Conservation (phyloP, 2,797 vertebrate species). For the Tokudaia muenninki region DNA sequence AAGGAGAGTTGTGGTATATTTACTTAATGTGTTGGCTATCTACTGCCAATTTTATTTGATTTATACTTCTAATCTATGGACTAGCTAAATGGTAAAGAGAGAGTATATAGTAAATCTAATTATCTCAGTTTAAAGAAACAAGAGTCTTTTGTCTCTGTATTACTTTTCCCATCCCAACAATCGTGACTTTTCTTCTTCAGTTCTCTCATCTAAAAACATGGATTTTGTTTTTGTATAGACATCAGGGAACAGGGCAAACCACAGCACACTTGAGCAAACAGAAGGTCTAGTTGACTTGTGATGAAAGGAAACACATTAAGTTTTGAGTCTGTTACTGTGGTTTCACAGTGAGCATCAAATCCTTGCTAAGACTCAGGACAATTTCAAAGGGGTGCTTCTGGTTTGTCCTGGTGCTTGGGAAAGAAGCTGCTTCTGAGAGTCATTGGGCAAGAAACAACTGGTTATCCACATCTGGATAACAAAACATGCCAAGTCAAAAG, state of each 20-base stretch:
- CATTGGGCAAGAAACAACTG: conserved; percentile 44
- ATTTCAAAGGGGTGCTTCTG: conserved; percentile 56
- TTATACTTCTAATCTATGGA: not conserved
- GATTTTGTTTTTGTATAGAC: conserved; percentile 68
- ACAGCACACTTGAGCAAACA: conserved; percentile 74
- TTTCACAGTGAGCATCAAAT: conserved; percentile 60
- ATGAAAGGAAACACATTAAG: conserved; percentile 62
- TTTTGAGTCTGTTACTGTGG: conserved; percentile 67
- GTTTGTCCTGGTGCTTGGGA: not conserved
- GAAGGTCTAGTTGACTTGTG: conserved; percentile 37
- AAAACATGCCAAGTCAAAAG: conserved; percentile 53
- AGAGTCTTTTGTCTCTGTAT: not conserved
- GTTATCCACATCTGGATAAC: not conserved
- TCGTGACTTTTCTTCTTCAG: conserved; percentile 65
- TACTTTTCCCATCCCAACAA: not conserved
- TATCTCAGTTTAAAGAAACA: conserved; percentile 37
- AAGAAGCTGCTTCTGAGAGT: conserved; percentile 1
- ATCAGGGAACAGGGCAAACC: conserved; percentile 45
- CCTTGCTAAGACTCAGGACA: conserved; percentile 42
- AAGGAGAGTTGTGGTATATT: not conserved
- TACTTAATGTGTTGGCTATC: not conserved
- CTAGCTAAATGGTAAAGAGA: not conserved
- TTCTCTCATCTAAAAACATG: conserved; percentile 73
- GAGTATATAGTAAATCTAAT: not conserved
- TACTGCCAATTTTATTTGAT: not conserved